phyloP scores from a whole-genome alignment of 1,140 invertebrate species.

The Saccostrea cuccullata region DNA sequence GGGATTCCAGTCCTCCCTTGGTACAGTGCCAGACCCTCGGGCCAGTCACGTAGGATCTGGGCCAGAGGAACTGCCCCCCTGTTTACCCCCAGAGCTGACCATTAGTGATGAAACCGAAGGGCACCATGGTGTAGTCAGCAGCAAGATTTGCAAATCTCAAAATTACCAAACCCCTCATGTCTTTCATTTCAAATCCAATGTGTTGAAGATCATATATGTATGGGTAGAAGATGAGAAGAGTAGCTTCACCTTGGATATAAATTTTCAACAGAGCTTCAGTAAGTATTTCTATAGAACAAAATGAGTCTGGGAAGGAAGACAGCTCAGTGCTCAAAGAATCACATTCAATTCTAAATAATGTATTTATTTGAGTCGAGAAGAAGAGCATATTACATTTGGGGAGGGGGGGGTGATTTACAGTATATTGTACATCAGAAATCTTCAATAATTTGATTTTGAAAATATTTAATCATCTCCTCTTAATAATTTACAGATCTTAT shows the following conservation, averaged over 20 bases:
- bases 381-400: too few species aligned
- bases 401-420: too few species aligned
- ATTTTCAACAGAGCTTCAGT: constrained; percentile 63
- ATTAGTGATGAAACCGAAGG: constrained; percentile 51
- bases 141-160: constrained; percentile 62
- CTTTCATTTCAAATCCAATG: constrained; percentile 67
- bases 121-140: constrained; percentile 40
- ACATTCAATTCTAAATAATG: too few species aligned
- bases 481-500: too few species aligned
- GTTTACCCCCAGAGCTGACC: constrained; percentile 62
- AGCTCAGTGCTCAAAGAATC: too few species aligned
- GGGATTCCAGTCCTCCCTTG: constrained; percentile 61
- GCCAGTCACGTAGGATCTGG: not conserved
- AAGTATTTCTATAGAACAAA: constrained; percentile 45
- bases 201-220: constrained; percentile 66
- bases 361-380: too few species aligned
- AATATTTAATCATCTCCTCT: too few species aligned
- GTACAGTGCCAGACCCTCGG: constrained; percentile 42
- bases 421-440: too few species aligned
- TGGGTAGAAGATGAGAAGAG: constrained; percentile 65
- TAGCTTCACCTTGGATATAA: constrained; percentile 69
- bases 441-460: too few species aligned
- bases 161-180: constrained; percentile 65
- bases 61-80: constrained; percentile 29
- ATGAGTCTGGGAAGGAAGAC: not conserved